These are phyloP conservation scores for Anoura caudifer DNA, from an alignment of 2,113 vertebrate genomes.

Conservation along the genomic window DNA sequence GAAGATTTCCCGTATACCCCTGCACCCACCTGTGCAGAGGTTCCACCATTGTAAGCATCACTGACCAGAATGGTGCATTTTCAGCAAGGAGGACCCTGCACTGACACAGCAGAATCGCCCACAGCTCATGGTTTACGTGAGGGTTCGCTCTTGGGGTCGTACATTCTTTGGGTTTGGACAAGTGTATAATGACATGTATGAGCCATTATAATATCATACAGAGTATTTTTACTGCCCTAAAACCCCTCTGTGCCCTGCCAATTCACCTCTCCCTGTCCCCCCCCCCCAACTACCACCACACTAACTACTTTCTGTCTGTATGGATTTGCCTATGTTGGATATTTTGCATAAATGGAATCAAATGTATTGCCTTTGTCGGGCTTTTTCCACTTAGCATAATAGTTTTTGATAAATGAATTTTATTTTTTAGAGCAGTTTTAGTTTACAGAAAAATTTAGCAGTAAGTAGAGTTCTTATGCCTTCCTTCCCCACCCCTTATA, in stretches of 20 bases:
- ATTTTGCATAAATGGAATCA: background rate
- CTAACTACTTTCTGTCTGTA: no score
- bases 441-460: background rate
- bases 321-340: background rate
- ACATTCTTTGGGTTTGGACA: background rate
- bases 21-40: no score
- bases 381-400: background rate
- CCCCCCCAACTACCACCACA: no score
- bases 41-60: background rate
- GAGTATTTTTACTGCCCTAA: background rate
- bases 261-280: no score
- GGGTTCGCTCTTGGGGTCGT: background rate
- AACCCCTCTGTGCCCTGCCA: background rate
- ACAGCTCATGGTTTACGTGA: background rate
- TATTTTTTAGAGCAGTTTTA: background rate
- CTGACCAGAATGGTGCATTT: background rate
- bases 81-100: background rate
- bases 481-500: background rate
- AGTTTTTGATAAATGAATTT: background rate
- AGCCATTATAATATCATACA: background rate
- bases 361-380: background rate
- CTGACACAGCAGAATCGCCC: background rate
- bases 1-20: background rate
- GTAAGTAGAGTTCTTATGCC: background rate
- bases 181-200: background rate